Evolutionary conservation across 92 coral and sea anemone species (phyloP), one percentile per base, ranked within the genome.

Genomic region (Heliopora coerulea): DNA sequence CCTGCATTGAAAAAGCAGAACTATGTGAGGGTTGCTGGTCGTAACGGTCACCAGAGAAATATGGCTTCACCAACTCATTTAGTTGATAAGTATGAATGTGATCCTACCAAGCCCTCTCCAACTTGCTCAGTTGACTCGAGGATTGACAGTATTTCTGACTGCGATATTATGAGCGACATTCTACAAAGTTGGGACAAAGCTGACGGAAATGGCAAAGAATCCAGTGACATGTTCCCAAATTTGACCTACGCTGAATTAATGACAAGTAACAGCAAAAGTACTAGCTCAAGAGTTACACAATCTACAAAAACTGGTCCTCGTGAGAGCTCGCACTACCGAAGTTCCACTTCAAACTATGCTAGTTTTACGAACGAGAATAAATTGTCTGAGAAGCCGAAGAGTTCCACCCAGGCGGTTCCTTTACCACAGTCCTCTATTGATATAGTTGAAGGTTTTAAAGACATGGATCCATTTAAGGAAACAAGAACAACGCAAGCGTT

Each of bases 391-490:
- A 46, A 46, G 52, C n/a, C 74, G 54, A 67, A 49, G n/a, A n/a
- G n/a, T n/a, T 46, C 15, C 40, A 10, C 7, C 15, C 20, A 31
- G n/a, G n/a, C n/a, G n/a, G n/a, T n/a, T n/a, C n/a, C n/a, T n/a
- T n/a, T n/a, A n/a, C n/a, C n/a, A n/a, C n/a, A n/a, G n/a, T n/a
- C n/a, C n/a, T n/a, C n/a, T n/a, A n/a, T n/a, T n/a, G n/a, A n/a
- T n/a, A n/a, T n/a, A n/a, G n/a, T n/a, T n/a, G n/a, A 10, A 29
- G 14, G 32, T n/a, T 21, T 20, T 2, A 11, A 62, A 74, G 50
- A 65, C 29, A 62, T 56, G 79, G 79, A 63, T 66, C 81, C 88
- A 57, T 65, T 72, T 80, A 54, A 78, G 32, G 74, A 67, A 27
- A 67, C 26, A 11, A 39, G 40, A 10, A 21, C 58, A 27, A 59